These are phyloP conservation scores for Helicoverpa zea DNA, from an alignment of 1,140 invertebrate species.

Conservation along the genomic window DNA sequence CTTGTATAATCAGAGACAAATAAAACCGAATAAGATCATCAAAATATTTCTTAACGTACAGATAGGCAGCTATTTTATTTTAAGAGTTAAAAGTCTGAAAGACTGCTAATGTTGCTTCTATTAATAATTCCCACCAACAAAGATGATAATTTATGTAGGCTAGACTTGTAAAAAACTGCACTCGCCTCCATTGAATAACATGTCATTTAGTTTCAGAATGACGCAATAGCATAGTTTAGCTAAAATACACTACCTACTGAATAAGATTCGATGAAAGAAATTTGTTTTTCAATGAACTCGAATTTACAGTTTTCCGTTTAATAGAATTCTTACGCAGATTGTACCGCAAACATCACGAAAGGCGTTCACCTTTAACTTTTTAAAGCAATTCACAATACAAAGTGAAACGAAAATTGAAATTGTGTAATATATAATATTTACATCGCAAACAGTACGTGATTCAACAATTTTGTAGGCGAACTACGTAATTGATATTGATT, in stretches of 20 bases:
- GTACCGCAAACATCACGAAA: slow-evolving; percentile 26
- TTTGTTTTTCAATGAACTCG: not conserved
- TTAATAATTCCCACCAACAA: too few species aligned
- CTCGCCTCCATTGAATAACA: too few species aligned
- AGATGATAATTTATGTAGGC: too few species aligned
- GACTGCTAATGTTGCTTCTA: too few species aligned
- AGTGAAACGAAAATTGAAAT: slow-evolving; percentile 47
- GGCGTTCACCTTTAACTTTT: slow-evolving; percentile 48
- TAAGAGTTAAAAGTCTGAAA: too few species aligned
- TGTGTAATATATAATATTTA: slow-evolving; percentile 58
- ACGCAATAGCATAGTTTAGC: too few species aligned
- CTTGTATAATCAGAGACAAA: too few species aligned
- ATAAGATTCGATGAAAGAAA: not conserved
- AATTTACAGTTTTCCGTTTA: slow-evolving; percentile 27
- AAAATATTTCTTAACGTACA: too few species aligned
- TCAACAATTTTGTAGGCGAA: slow-evolving; percentile 67
- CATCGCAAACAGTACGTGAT: slow-evolving; percentile 62
- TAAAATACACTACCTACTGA: not conserved
- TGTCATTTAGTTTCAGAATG: too few species aligned
- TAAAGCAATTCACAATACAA: slow-evolving; percentile 30
- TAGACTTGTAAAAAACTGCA: too few species aligned
- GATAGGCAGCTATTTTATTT: too few species aligned
- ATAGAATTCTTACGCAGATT: slow-evolving; percentile 2
- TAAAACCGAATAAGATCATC: too few species aligned
- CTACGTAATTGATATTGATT: slow-evolving; percentile 73